Percentiles rank a stretch among this genome's conserved stretches.
phyloP scores from a whole-genome alignment of 2,888 invertebrate genomes.

The Protonemura montana region DNA sequence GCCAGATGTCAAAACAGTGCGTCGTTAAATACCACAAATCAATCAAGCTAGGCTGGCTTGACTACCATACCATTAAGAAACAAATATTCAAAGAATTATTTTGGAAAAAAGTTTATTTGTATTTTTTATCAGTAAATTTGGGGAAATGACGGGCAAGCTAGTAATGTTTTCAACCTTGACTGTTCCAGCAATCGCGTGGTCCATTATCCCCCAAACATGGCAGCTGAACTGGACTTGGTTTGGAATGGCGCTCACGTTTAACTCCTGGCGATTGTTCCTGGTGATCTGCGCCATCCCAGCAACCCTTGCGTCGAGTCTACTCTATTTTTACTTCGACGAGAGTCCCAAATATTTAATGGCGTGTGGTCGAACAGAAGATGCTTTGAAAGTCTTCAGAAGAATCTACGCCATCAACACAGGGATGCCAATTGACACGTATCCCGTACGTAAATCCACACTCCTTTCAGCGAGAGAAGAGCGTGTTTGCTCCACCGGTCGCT shows the following conservation, averaged over 20 bases:
- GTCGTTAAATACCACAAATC: no score
- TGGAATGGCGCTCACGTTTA: slow-evolving; percentile 54
- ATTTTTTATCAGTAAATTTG: no score
- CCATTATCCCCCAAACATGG: slow-evolving; percentile 68
- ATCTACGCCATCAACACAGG: slow-evolving; percentile 50
- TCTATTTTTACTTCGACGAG: slow-evolving; percentile 63
- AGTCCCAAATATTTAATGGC: slow-evolving; percentile 58
- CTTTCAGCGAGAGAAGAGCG: no score
- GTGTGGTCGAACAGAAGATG: slow-evolving; percentile 54
- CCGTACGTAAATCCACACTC: slow-evolving; percentile 39
- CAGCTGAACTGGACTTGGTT: slow-evolving; percentile 62
- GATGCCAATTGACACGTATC: slow-evolving; percentile 45
- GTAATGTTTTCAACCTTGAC: not conserved
- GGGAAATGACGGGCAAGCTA: no score
- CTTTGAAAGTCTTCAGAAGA: slow-evolving; percentile 53
- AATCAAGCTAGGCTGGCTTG: no score
- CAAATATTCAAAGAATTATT: no score
- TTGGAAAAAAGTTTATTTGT: no score
- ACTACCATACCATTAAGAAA: no score
- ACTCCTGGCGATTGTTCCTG: slow-evolving; percentile 64
- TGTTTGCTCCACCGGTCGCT: no score
- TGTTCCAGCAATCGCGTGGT: slow-evolving; percentile 75
- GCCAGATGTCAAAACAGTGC: no score
- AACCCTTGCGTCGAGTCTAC: slow-evolving; percentile 68
- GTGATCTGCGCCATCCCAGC: slow-evolving; percentile 68